Base-by-base conservation (phyloP, 2,113 vertebrate genomes). In the Cichladusa arquata region DNA sequence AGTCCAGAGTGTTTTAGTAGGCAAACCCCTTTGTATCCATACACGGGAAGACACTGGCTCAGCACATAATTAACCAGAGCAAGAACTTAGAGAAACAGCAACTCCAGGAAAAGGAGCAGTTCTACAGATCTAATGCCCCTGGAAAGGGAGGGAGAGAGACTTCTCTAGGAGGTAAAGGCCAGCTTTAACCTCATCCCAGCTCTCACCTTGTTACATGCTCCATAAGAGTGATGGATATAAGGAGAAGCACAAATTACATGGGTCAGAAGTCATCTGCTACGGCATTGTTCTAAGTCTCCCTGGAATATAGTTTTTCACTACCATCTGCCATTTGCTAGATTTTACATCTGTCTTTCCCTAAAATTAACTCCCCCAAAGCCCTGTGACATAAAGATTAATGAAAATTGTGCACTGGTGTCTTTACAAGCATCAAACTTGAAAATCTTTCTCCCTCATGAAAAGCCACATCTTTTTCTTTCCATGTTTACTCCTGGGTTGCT, bases 311-410 rank as follows among this genome's bases (percentile, higher is more conserved):
- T 88, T 93, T 97, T 92, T 87, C 64, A 64, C 67, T 67, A 69
- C 97, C 97, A 97, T 97, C 97, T 98, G 97, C 62, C 56, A 73
- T 81, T 79, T 96, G 64, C 71, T 93, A 83, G 66, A 82, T 92
- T 93, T 96, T 95, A 85, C 89, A 92, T 96, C 86, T 97, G 93
- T 83, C 85, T 95, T 91, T 70, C 48, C n/a, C 29, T 83, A 36
- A 77, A 67, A 73, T 47, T 45, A 92, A 14, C 17, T 15, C 23
- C 25, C 8, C 5, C 24, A 42, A 81, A 66, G 33, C 24, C 20
- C 22, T 72, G 50, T 81, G 83, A 73, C 14, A 40, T 65, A 33
- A 79, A 44, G 53, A 70, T n/a, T 8, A 3, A 60, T 61, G 51
- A 81, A 96, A 95, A 89, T 19, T 9, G 3, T 47, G 53, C 33